Conservation (phyloP, 2,888 invertebrate genomes). For the Xestoiulus laeticollis region DNA sequence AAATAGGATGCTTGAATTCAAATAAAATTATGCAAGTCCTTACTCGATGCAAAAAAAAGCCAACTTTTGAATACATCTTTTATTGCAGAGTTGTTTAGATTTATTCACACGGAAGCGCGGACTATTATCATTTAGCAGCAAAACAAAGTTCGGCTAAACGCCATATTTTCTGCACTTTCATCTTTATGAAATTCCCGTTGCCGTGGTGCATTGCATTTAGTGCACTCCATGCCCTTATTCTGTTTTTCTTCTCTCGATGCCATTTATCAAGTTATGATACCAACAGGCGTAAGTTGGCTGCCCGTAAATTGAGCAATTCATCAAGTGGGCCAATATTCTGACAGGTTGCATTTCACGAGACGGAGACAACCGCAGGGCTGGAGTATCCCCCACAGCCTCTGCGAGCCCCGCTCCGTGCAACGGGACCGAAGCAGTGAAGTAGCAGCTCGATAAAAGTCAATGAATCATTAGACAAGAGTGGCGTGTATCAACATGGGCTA, state of each 20-base stretch:
- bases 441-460: constrained; percentile 32
- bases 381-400: background rate
- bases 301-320: constrained; percentile 51
- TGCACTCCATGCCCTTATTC: background rate
- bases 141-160: background rate
- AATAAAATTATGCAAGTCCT: too few species aligned
- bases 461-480: constrained; percentile 44
- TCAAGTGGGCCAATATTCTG: constrained; percentile 47
- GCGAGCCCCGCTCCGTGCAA: background rate
- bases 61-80: too few species aligned
- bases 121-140: background rate
- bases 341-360: constrained; percentile 47
- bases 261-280: constrained; percentile 45
- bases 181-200: background rate
- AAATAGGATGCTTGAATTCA: too few species aligned
- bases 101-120: background rate
- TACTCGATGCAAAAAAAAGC: too few species aligned
- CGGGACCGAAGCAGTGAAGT: background rate
- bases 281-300: constrained; percentile 39
- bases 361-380: background rate
- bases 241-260: constrained; percentile 42
- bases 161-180: background rate
- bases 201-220: constrained; percentile 10
- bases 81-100: background rate
- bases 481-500: constrained; percentile 27